phyloP scores from a whole-genome alignment of 2,113 vertebrate species.

The Python bivittatus region DNA sequence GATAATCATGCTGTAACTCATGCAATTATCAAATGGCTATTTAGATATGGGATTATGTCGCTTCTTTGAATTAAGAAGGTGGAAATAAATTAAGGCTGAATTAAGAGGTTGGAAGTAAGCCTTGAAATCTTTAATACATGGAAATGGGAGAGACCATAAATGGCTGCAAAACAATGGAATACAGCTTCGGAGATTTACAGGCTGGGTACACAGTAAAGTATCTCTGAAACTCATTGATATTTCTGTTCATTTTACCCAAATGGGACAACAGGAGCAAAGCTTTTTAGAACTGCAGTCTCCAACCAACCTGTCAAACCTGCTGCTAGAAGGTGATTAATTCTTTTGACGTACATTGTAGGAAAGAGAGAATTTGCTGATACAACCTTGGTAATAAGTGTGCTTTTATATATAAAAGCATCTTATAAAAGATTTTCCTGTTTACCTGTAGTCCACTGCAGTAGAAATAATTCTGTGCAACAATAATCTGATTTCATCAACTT shows the following conservation, averaged over 20 bases:
- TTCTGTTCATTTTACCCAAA: slow-evolving; percentile 1
- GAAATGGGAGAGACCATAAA: not conserved
- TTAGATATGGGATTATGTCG: not conserved
- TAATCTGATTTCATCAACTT: not conserved
- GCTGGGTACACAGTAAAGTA: not conserved
- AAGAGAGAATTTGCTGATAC: not conserved
- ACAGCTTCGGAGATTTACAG: not conserved
- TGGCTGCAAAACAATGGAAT: not conserved
- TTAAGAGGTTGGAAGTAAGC: not conserved
- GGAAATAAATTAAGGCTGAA: not conserved
- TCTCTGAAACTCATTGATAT: not conserved
- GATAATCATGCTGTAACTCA: slow-evolving; percentile 19
- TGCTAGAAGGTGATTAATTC: not conserved
- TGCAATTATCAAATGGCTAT: slow-evolving; percentile 6
- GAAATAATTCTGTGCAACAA: not conserved
- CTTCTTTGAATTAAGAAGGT: not conserved
- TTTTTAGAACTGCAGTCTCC: not conserved
- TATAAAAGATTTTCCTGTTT: not conserved
- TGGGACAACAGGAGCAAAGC: not conserved
- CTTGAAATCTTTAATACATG: not conserved
- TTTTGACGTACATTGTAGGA: not conserved
- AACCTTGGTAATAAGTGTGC: not conserved
- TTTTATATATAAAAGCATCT: not conserved
- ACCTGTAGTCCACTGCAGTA: not conserved
- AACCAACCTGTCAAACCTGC: not conserved